Conservation (phyloP, 2,797 vertebrate genomes). For the Mormyrops boulengeri region DNA sequence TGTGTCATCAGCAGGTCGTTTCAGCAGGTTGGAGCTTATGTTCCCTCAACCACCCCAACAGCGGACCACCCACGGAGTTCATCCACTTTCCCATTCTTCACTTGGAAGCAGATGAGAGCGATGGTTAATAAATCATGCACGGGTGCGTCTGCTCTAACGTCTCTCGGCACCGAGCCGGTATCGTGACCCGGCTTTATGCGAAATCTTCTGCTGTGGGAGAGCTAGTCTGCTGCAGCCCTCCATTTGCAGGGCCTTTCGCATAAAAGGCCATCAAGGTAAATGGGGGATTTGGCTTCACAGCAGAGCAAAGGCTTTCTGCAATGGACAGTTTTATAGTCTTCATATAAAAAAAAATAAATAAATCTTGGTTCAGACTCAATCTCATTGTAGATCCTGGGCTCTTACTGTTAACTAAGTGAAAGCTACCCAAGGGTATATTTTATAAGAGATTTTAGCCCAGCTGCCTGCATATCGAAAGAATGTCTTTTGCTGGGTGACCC, state of each 20-base stretch:
- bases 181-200: background rate
- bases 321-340: slow-evolving; percentile 21
- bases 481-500: background rate
- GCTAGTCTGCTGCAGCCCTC: background rate
- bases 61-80: background rate
- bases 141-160: background rate
- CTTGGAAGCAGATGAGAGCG: background rate
- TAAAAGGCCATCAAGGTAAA: background rate
- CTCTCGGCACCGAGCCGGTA: background rate
- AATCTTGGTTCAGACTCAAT: slow-evolving; percentile 30
- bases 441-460: slow-evolving; percentile 32
- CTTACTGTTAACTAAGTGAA: background rate
- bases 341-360: background rate
- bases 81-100: background rate
- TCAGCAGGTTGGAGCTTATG: background rate
- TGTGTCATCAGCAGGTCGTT: background rate
- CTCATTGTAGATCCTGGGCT: slow-evolving; percentile 9
- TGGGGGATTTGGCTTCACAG: background rate
- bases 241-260: background rate
- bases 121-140: background rate
- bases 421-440: slow-evolving; percentile 33
- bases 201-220: background rate
- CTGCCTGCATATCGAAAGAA: background rate
- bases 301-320: background rate
- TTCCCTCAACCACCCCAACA: background rate